phyloP scores from a whole-genome alignment of 2,113 vertebrate species.

The Hucho hucho region DNA sequence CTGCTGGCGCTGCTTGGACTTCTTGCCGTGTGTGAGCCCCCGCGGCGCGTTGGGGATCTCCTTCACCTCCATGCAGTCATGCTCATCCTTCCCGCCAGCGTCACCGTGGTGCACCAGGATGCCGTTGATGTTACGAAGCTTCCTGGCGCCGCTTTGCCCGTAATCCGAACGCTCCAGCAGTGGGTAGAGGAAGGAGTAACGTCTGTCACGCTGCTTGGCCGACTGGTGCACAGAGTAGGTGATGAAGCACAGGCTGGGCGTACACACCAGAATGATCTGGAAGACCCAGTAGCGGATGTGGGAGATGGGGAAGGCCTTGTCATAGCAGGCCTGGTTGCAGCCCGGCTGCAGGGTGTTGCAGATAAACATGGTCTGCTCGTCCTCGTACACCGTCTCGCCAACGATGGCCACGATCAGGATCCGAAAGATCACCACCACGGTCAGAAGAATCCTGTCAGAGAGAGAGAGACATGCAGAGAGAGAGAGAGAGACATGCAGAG shows the following conservation, averaged over 20 bases:
- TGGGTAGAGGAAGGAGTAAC: slow-evolving; percentile 81
- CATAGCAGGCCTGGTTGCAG: slow-evolving; percentile 90
- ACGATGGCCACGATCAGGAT: slow-evolving; percentile 91
- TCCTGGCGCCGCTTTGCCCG: slow-evolving; percentile 66
- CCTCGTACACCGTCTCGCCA: slow-evolving; percentile 88
- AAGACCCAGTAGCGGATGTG: slow-evolving; percentile 94
- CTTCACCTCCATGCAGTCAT: slow-evolving; percentile 78
- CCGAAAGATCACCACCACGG: slow-evolving; percentile 90
- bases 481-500: too few relatives aligned
- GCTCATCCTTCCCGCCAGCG: slow-evolving; percentile 71
- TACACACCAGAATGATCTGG: slow-evolving; percentile 91
- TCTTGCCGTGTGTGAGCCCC: slow-evolving; percentile 69
- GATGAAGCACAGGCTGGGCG: slow-evolving; percentile 90
- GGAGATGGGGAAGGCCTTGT: slow-evolving; percentile 88
- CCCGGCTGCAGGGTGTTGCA: slow-evolving; percentile 89
- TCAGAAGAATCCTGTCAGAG: slow-evolving; percentile 82
- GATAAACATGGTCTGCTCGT: slow-evolving; percentile 89
- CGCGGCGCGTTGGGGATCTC: slow-evolving; percentile 73
- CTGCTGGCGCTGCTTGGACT: slow-evolving; percentile 75
- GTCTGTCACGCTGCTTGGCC: slow-evolving; percentile 82
- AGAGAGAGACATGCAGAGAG: too few relatives aligned
- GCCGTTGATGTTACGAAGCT: slow-evolving; percentile 74
- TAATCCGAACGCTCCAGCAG: slow-evolving; percentile 76
- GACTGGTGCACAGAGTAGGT: slow-evolving; percentile 89
- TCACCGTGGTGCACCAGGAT: slow-evolving; percentile 71